These are phyloP conservation scores for Drosophila fulvimacula DNA, from an alignment of 2,888 invertebrate species.

Conservation along the genomic window DNA sequence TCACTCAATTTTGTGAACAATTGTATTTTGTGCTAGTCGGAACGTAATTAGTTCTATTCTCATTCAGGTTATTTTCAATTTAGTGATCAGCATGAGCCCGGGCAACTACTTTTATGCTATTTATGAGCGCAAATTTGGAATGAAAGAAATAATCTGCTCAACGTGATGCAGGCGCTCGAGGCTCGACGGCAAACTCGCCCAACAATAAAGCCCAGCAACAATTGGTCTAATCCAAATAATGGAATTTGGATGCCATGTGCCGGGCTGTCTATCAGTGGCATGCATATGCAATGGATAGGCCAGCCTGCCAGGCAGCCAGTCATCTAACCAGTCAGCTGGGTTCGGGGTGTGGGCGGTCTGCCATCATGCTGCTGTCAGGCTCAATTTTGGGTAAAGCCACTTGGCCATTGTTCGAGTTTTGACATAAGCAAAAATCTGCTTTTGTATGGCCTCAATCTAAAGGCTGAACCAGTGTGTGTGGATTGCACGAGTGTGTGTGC, in stretches of 20 bases:
- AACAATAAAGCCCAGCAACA: conserved; percentile 43
- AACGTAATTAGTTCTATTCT: conserved; percentile 27
- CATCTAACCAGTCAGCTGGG: conserved; percentile 5
- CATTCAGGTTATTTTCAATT: conserved; percentile 31
- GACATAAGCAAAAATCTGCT: conserved; percentile 78
- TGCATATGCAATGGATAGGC: conserved; percentile 42
- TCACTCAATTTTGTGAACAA: not conserved
- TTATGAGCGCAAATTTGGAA: conserved; percentile 27
- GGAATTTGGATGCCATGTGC: conserved; percentile 58
- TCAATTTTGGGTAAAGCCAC: conserved; percentile 77
- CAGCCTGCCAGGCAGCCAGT: not conserved
- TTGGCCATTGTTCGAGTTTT: conserved; percentile 75
- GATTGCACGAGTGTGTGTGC: conserved; percentile 19
- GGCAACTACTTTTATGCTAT: conserved; percentile 15
- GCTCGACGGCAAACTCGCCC: not conserved
- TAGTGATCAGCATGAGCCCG: conserved; percentile 3
- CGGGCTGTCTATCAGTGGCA: conserved; percentile 33
- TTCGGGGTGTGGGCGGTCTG: conserved; percentile 3
- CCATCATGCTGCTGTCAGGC: conserved; percentile 64
- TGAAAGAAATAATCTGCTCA: conserved; percentile 37
- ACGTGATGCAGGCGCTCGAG: conserved; percentile 15
- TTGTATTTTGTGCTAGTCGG: not conserved
- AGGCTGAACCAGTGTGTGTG: conserved; percentile 17
- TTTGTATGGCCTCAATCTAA: conserved; percentile 48
- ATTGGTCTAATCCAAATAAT: conserved; percentile 71